These are phyloP conservation scores for Nasua narica DNA, from an alignment of 2,797 vertebrate species.

Conservation along the genomic window DNA sequence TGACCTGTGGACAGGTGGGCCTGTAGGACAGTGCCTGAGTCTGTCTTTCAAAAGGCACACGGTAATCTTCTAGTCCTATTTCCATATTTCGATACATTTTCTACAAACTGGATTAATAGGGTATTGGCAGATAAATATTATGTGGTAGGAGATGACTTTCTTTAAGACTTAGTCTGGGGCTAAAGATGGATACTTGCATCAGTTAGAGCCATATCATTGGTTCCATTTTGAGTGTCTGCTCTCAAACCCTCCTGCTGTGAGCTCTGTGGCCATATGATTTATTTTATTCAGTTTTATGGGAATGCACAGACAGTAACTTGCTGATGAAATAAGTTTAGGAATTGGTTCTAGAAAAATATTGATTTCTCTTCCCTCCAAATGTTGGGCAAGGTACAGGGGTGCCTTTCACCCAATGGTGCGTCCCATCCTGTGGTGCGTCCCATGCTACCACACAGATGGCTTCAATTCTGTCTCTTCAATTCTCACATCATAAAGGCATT, in stretches of 20 bases:
- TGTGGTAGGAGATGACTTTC: neutral
- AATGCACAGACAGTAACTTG: neutral
- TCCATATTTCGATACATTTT: neutral
- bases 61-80: neutral
- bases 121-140: neutral
- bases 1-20: neutral
- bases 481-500: slow-evolving; percentile 41
- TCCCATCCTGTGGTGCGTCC: neutral
- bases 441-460: neutral
- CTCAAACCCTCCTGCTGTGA: neutral
- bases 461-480: slow-evolving; percentile 32
- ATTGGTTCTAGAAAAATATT: neutral
- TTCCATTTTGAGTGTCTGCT: neutral
- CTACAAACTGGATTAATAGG: neutral
- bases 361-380: neutral
- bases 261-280: neutral
- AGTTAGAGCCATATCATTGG: fast-evolving
- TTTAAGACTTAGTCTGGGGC: neutral
- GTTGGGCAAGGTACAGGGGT: neutral
- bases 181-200: neutral
- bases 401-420: neutral
- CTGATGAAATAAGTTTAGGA: slow-evolving; percentile 30
- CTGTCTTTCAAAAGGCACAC: neutral
- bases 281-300: neutral
- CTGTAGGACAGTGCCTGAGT: neutral